Base-by-base conservation (phyloP, 2,113 vertebrate species). In the Eublepharis macularius region DNA sequence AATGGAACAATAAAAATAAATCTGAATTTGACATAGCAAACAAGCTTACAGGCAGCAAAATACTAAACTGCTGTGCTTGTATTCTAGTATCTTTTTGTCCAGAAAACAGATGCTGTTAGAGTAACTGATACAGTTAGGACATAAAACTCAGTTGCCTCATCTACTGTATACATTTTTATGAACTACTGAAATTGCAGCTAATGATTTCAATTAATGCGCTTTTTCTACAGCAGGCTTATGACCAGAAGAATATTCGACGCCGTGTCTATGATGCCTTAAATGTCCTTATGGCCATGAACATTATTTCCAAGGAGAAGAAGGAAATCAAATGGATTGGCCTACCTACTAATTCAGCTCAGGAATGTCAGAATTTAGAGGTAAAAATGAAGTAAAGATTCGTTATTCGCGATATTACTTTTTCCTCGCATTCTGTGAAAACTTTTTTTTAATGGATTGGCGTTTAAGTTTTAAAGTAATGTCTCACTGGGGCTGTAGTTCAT, bases 221-320 rank as follows among this genome's bases (percentile, higher is more conserved):
- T 0, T 81, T 65, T 90, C 88, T 91, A 57, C 69, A 97, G 96
- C 97, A 99, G 91, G 98, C 98, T 65, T 99, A 99, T 39, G 99
- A 99, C 95, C 99, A 99, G 96, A 99, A 99, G 96, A 99, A 99
- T 95, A 99, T 99, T 92, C 96, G 99, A 91, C 97, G 99, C 90
- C 97, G 99, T 45, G 99, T 99, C 76, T 99, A 99, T 16, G 99
- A 99, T 93, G 99, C 99, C 87, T 97, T 99, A 83, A 99, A 99
- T 49, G 99, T 99, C 91, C 97, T 99, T 77, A 99, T 99, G 99
- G 99, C 98, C 92, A 99, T 99, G 99, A 99, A 99, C 94, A 99
- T 99, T 93, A 99, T 99, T 95, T 99, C 99, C 51, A 99, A 99
- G 95, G 99, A 99, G 96, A 99, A 99, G 92, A 99, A 99, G 82